These are phyloP conservation scores for Drosophila nannoptera DNA, from an alignment of 1,140 invertebrate genomes.

Conservation along the genomic window DNA sequence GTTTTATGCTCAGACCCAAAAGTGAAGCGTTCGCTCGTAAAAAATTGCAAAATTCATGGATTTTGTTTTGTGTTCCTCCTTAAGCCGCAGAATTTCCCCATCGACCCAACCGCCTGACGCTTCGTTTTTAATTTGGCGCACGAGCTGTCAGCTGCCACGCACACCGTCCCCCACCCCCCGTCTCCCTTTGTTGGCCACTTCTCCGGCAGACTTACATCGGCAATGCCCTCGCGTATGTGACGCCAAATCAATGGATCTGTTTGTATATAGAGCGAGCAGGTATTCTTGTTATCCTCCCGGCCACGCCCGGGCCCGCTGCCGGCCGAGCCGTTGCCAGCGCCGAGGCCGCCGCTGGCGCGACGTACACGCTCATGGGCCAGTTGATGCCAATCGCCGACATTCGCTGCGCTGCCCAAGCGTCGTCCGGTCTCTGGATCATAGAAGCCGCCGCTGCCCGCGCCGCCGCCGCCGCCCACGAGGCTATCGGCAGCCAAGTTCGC, in stretches of 20 bases:
- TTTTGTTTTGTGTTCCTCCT: slow-evolving; percentile 42
- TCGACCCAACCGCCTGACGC: neutral
- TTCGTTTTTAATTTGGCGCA: slow-evolving; percentile 53
- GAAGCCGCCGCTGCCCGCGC: slow-evolving; percentile 66
- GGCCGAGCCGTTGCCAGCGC: slow-evolving; percentile 64
- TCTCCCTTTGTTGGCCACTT: neutral
- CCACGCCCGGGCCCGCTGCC: slow-evolving; percentile 79
- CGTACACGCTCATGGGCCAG: slow-evolving; percentile 74
- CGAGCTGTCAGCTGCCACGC: slow-evolving; percentile 14
- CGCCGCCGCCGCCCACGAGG: too few species aligned
- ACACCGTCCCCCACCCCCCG: neutral
- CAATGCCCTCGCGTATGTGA: slow-evolving; percentile 88
- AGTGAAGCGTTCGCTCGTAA: slow-evolving; percentile 56
- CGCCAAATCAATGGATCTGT: slow-evolving; percentile 98
- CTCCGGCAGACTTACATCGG: slow-evolving; percentile 81
- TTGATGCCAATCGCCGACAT: slow-evolving; percentile 71
- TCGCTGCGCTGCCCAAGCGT: slow-evolving; percentile 59
- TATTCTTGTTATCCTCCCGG: slow-evolving; percentile 87
- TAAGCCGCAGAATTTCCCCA: neutral
- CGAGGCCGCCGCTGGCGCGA: slow-evolving; percentile 79
- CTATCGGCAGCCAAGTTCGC: slow-evolving; percentile 62
- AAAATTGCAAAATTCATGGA: slow-evolving; percentile 70
- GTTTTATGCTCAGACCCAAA: slow-evolving; percentile 64
- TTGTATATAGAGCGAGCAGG: slow-evolving; percentile 97
- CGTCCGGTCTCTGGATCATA: slow-evolving; percentile 70